Evolutionary conservation across 1,140 invertebrate species (phyloP).

Genomic region (Teleopsis dalmanni): DNA sequence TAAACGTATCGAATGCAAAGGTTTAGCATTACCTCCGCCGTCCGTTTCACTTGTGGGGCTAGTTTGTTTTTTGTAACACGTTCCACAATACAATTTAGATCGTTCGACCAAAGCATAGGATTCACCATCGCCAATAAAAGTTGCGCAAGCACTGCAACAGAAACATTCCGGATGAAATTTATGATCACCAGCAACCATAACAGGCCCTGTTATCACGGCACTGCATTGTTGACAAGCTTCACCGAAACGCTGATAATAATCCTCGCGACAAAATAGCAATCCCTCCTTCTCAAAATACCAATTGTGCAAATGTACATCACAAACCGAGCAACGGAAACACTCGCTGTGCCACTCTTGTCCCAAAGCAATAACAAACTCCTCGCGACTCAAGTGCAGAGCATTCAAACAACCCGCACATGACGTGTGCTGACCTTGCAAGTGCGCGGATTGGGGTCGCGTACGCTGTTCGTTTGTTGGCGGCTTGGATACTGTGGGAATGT

Average conservation of each 20-base stretch:
- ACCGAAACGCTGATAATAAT: conserved; percentile 83
- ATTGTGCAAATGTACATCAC: conserved; percentile 68
- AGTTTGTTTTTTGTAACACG: conserved; percentile 54
- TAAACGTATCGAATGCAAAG: conserved; percentile 68
- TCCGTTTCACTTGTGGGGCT: not conserved
- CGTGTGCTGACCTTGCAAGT: not conserved
- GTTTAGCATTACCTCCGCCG: conserved; percentile 38
- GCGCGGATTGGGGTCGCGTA: too few species aligned
- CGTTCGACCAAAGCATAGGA: conserved; percentile 83
- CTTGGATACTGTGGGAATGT: conserved; percentile 5
- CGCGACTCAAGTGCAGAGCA: conserved; percentile 12
- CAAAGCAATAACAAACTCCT: conserved; percentile 50
- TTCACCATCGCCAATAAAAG: conserved; percentile 85
- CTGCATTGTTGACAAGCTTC: conserved; percentile 82
- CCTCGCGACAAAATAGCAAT: conserved; percentile 77
- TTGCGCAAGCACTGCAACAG: conserved; percentile 69
- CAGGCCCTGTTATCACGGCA: conserved; percentile 81
- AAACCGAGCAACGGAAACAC: conserved; percentile 83
- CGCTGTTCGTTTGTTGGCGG: not conserved
- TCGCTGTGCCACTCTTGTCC: conserved; percentile 81
- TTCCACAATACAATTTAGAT: conserved; percentile 75
- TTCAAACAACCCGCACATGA: conserved; percentile 16
- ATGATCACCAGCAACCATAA: conserved; percentile 90
- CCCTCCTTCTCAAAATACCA: conserved; percentile 94
- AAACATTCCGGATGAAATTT: conserved; percentile 95